Evolutionary conservation across 1,140 invertebrate genomes (phyloP), one percentile per base, ranked within the genome.

Genomic region (Pseudomyrmex sp.): DNA sequence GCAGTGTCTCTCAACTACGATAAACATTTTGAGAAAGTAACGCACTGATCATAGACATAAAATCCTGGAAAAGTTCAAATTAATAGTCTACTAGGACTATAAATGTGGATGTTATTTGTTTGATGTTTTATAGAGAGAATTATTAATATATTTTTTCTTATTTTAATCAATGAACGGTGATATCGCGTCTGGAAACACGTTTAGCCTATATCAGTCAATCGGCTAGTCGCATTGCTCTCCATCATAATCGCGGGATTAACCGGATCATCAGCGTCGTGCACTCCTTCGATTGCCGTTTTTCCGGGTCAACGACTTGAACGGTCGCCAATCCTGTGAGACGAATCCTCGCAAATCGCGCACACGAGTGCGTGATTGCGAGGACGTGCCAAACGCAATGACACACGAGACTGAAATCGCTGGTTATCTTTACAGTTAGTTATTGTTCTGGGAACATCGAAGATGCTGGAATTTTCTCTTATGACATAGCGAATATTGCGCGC

Each of bases 271-370:
- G 52, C 26, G n/a, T 83, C 61, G 80, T 83, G 35, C 35, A 59
- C 73, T 20, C 54, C 56, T 85, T 86, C 54, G 88, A 83, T 89
- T 86, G 82, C 84, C 86, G 85, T 89, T 92, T 91, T 89, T 88
- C 82, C 80, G 63, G 90, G 90, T 92, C 91, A 91, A 91, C 86
- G 92, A 91, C 90, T 92, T 88, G 86, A 82, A 75, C 88, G 83
- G 82, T 72, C 70, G 70, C 83, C 85, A 88, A 86, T 90, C 77
- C 84, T 84, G 88, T 70, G 85, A 89, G 77, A 74, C 82, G 68
- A 84, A 76, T 72, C 70, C 58, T 87, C 59, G 69, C 23, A 20
- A 56, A 13, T 69, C 20, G 62, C 72, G 66, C 88, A 72, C 80
- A 76, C 85, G 85, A 88, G 89, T 85, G 86, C 85, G 87, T 84